Evolutionary conservation across 2,888 invertebrate genomes (phyloP).

Genomic region (Desoria tigrina): DNA sequence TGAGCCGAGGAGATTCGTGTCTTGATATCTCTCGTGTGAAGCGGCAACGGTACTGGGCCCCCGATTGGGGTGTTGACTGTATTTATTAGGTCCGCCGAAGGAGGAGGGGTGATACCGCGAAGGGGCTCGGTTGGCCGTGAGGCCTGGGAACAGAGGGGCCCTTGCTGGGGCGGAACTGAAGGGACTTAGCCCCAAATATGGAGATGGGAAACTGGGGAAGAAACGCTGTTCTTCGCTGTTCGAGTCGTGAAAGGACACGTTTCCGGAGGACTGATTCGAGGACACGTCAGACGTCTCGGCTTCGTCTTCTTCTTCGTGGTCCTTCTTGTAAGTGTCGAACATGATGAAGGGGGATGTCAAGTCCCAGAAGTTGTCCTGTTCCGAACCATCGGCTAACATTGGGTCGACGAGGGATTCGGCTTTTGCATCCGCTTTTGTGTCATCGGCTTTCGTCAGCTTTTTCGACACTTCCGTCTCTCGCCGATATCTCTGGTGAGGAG

Average conservation of each 20-base stretch:
- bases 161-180: constrained; percentile 23
- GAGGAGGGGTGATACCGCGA: constrained; percentile 41
- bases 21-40: constrained; percentile 56
- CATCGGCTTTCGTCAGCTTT: too few species aligned
- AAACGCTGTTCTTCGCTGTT: constrained; percentile 51
- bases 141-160: constrained; percentile 51
- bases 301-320: constrained; percentile 16
- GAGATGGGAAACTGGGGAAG: constrained; percentile 50
- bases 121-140: constrained; percentile 49
- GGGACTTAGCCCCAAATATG: constrained; percentile 40
- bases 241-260: constrained; percentile 26
- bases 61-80: constrained; percentile 34
- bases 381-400: constrained; percentile 43
- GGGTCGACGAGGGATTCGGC: too few species aligned
- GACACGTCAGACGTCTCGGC: not conserved
- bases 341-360: constrained; percentile 40
- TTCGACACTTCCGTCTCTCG: too few species aligned
- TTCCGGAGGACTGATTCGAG: not conserved
- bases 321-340: constrained; percentile 32
- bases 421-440: too few species aligned
- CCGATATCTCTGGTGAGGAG: too few species aligned
- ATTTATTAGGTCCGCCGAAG: not conserved
- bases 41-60: constrained; percentile 47
- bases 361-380: constrained; percentile 46
- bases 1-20: constrained; percentile 71